These are phyloP conservation scores for Salvelinus alpinus DNA, from an alignment of 2,113 vertebrate species.

Conservation along the genomic window DNA sequence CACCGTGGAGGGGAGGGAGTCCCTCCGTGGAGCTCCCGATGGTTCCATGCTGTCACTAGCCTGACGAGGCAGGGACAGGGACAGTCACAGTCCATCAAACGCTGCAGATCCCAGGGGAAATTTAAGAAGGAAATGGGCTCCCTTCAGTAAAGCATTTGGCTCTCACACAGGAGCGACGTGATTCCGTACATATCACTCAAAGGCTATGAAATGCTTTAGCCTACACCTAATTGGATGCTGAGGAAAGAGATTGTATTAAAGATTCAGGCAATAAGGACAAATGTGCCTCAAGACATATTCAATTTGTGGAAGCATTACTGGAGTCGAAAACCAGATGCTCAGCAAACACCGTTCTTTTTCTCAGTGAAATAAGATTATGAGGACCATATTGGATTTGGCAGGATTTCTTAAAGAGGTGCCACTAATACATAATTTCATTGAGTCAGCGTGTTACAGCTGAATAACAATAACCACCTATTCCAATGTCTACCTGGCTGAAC, in stretches of 20 bases:
- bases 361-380: background rate
- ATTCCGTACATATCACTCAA: constrained; percentile 1
- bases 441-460: too few relatives aligned
- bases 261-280: constrained; percentile 16
- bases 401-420: background rate
- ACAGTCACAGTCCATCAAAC: constrained; percentile 22
- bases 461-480: too few relatives aligned
- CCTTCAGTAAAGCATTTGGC: background rate
- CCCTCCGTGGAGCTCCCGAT: constrained; percentile 7
- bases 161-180: background rate
- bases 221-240: constrained; percentile 35
- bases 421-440: background rate
- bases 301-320: background rate
- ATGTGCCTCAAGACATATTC: constrained; percentile 2
- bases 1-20: background rate
- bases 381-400: background rate
- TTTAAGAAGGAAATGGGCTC: constrained; percentile 30
- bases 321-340: background rate
- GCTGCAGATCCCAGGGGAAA: constrained; percentile 33
- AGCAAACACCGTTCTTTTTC: background rate
- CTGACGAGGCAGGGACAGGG: constrained; percentile 27
- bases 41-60: constrained; percentile 39
- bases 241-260: constrained; percentile 22
- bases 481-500: too few relatives aligned
- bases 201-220: constrained; percentile 21